A percentile compares a stretch with the other conserved stretches of the same genome.
phyloP scores from a whole-genome alignment of 2,797 vertebrate genomes.

The Anguilla pacifica region DNA sequence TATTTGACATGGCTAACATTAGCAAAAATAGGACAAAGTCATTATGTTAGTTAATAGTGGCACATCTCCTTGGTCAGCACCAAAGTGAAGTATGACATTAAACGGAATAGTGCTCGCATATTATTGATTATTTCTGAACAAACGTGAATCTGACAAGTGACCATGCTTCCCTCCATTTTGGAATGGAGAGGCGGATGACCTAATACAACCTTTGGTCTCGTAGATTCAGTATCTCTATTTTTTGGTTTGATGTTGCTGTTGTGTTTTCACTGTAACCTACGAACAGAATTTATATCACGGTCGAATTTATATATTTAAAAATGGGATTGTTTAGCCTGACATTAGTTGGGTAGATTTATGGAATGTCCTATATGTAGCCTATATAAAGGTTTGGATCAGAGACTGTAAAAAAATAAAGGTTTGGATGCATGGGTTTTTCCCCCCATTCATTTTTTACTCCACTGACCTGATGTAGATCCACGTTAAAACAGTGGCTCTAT shows the following conservation, averaged over 20 bases:
- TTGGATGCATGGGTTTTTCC: no score
- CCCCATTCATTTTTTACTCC: no score
- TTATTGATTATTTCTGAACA: not conserved
- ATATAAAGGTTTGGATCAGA: no score
- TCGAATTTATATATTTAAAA: no score
- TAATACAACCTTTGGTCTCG: not conserved
- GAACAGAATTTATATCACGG: no score
- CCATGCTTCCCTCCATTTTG: slow-evolving; percentile 3
- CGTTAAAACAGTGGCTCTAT: not conserved
- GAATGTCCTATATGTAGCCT: no score
- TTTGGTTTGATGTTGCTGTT: not conserved
- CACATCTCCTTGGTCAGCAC: not conserved
- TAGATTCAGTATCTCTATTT: not conserved
- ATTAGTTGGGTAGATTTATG: no score
- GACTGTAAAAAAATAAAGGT: no score
- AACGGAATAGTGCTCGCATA: not conserved
- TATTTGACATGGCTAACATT: not conserved
- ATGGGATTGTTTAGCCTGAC: no score
- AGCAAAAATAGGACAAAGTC: not conserved
- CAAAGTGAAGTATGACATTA: not conserved
- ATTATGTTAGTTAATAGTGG: not conserved
- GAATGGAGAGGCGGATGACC: not conserved
- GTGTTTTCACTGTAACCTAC: no score
- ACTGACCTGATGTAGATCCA: no score
- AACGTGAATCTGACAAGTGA: not conserved